Conservation (phyloP, 1,140 invertebrate genomes). For the Microplitis demolitor region DNA sequence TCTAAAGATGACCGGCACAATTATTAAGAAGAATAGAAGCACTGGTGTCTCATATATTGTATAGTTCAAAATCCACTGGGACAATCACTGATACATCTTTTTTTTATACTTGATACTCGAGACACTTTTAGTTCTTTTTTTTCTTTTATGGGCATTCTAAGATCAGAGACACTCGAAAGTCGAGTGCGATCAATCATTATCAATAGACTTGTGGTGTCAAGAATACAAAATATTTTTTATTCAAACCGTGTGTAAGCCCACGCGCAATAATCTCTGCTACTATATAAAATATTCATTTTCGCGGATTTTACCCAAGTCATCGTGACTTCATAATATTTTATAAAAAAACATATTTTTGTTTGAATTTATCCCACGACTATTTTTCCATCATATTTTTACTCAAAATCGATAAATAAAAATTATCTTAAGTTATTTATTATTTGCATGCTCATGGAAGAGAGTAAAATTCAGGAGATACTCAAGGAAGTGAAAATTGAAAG, state of each 20-base stretch:
- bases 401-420: too few relatives aligned
- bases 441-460: too few relatives aligned
- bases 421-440: too few relatives aligned
- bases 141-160: background rate
- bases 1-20: slow-evolving; percentile 18
- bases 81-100: background rate
- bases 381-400: too few relatives aligned
- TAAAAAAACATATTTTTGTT: background rate
- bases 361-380: background rate
- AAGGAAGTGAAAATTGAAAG: too few relatives aligned
- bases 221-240: background rate
- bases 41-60: background rate
- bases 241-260: background rate
- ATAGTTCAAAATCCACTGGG: background rate
- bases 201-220: slow-evolving; percentile 7
- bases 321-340: slow-evolving; percentile 1
- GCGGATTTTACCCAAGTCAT: slow-evolving; percentile 2
- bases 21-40: background rate
- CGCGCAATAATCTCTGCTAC: background rate
- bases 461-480: too few relatives aligned
- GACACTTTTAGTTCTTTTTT: slow-evolving; percentile 1
- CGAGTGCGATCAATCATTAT: slow-evolving; percentile 19
- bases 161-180: background rate
- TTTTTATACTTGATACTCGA: background rate
- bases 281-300: slow-evolving; percentile 17